Evolutionary conservation across 2,888 invertebrate species (phyloP).

Genomic region (Agonum fuliginosum): DNA sequence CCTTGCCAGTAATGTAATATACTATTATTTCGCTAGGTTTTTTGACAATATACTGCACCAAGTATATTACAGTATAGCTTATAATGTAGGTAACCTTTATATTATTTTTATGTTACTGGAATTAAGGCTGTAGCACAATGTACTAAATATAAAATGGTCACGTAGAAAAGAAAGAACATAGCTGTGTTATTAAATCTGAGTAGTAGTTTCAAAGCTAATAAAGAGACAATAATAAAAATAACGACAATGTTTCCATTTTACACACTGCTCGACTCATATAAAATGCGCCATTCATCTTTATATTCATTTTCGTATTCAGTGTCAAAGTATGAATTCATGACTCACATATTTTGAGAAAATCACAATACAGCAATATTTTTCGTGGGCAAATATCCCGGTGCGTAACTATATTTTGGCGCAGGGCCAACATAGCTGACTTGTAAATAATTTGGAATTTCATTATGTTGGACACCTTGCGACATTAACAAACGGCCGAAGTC

Average conservation of each 20-base stretch:
- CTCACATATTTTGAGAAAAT: neutral
- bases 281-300: neutral
- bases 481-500: slow-evolving; percentile 27
- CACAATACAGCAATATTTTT: neutral
- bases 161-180: too few species aligned
- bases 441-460: slow-evolving; percentile 52
- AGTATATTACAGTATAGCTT: too few species aligned
- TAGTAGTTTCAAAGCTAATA: neutral
- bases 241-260: too few species aligned
- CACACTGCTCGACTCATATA: too few species aligned
- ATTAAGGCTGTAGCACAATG: too few species aligned
- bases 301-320: neutral
- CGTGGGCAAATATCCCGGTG: neutral
- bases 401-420: slow-evolving; percentile 17
- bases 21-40: too few species aligned
- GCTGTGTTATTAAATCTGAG: too few species aligned
- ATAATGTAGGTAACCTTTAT: neutral
- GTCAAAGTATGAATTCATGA: neutral
- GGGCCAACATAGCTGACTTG: slow-evolving; percentile 24
- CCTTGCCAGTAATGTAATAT: too few species aligned
- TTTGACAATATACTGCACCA: too few species aligned
- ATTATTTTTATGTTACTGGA: too few species aligned
- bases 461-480: slow-evolving; percentile 45
- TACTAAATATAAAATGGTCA: too few species aligned
- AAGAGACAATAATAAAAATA: slow-evolving; percentile 3